Conservation (phyloP, 2,113 vertebrate species). For the Triplophysa dalaica region DNA sequence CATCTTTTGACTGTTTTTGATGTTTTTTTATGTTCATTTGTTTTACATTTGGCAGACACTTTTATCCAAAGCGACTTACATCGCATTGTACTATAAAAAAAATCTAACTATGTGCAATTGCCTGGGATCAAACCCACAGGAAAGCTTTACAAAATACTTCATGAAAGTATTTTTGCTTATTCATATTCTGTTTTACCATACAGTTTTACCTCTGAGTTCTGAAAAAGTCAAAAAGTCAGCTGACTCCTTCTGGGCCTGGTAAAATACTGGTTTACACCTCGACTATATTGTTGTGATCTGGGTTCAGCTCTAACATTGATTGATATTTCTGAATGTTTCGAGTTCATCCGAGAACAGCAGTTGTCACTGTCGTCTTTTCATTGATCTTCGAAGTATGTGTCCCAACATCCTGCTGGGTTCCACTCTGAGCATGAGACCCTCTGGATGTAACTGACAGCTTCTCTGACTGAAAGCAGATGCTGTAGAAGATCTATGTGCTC, state of each 20-base stretch:
- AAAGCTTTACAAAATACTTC: too few relatives aligned
- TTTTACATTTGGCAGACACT: too few relatives aligned
- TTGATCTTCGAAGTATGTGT: constrained; percentile 14
- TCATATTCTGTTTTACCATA: too few relatives aligned
- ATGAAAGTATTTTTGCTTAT: too few relatives aligned
- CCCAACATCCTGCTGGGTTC: constrained; percentile 23
- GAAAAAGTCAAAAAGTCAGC: too few relatives aligned
- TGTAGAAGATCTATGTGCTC: constrained; percentile 33
- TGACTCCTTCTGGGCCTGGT: not conserved
- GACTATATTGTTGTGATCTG: not conserved
- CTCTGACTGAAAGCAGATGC: constrained; percentile 50
- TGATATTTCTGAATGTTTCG: constrained; percentile 25
- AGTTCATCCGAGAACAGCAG: not conserved
- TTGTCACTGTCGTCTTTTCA: constrained; percentile 29
- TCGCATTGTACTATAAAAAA: too few relatives aligned
- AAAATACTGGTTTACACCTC: not conserved
- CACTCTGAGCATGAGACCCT: constrained; percentile 31
- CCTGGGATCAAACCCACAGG: too few relatives aligned
- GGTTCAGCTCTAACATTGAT: not conserved
- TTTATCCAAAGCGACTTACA: too few relatives aligned
- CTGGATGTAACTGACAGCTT: constrained; percentile 36
- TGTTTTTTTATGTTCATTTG: too few relatives aligned
- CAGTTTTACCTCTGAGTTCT: too few relatives aligned
- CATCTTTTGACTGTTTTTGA: too few relatives aligned
- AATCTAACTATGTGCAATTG: too few relatives aligned